Evolutionary conservation across 2,113 vertebrate species (phyloP).

Genomic region (Coreoperca whiteheadi): DNA sequence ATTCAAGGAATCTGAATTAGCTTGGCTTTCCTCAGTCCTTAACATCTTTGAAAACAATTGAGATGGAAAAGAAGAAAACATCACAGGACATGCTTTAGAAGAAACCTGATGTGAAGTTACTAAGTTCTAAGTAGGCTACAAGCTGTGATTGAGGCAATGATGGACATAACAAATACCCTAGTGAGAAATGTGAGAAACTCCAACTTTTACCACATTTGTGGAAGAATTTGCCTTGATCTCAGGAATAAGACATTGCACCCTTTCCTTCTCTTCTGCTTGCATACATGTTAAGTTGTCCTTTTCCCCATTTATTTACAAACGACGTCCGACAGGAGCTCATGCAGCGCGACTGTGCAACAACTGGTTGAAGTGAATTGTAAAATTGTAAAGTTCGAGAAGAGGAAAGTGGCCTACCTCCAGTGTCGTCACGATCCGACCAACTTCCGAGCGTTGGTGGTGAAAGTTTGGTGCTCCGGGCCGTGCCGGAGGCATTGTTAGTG

Average conservation of each 20-base stretch:
- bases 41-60: not conserved
- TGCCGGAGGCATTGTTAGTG: slow-evolving; percentile 55
- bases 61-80: not conserved
- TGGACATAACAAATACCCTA: not conserved
- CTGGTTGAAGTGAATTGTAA: not conserved
- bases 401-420: slow-evolving; percentile 57
- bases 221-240: too few species aligned
- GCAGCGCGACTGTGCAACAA: not conserved
- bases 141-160: not conserved
- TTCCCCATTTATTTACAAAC: not conserved
- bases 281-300: not conserved
- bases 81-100: not conserved
- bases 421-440: slow-evolving; percentile 36
- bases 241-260: not conserved
- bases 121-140: too few species aligned
- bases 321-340: not conserved
- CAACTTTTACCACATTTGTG: not conserved
- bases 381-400: not conserved
- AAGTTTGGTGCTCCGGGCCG: slow-evolving; percentile 63
- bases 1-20: not conserved
- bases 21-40: not conserved
- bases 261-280: not conserved
- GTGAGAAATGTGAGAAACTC: not conserved
- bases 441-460: slow-evolving; percentile 27
- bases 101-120: not conserved